Conservation (phyloP, 2,888 invertebrate genomes). For the Nemotelus nigrinus region DNA sequence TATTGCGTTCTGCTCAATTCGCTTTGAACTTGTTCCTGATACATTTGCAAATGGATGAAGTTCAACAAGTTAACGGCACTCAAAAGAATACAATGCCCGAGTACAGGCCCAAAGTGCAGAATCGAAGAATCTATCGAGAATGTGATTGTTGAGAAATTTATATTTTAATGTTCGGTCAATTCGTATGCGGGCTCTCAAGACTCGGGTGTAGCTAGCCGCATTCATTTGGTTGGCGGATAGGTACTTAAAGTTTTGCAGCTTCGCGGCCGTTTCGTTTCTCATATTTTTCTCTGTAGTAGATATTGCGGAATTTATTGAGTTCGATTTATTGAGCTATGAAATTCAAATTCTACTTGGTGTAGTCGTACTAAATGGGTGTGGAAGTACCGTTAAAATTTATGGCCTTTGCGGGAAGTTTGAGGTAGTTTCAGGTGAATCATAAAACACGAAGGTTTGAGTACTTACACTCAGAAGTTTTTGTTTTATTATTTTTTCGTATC, state of each 20-base stretch:
- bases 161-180: constrained; percentile 39
- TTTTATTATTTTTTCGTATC: too few relatives aligned
- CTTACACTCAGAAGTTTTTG: neutral
- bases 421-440: neutral
- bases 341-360: constrained; percentile 24
- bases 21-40: constrained; percentile 24
- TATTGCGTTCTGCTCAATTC: neutral
- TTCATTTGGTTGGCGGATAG: neutral
- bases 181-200: constrained; percentile 10
- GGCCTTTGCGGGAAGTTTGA: neutral
- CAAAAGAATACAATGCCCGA: constrained; percentile 20
- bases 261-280: constrained; percentile 12
- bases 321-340: constrained; percentile 41
- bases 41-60: constrained; percentile 31
- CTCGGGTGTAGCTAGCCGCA: neutral
- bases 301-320: constrained; percentile 23
- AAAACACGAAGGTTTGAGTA: neutral
- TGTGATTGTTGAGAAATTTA: constrained; percentile 29
- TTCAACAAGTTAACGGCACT: constrained; percentile 39
- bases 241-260: neutral
- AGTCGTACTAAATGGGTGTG: neutral
- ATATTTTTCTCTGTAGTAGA: constrained; percentile 8
- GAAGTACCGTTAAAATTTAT: constrained; percentile 33
- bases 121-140: neutral
- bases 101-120: neutral